phyloP scores from a whole-genome alignment of 2,888 invertebrate genomes.

The Clanis bilineata region DNA sequence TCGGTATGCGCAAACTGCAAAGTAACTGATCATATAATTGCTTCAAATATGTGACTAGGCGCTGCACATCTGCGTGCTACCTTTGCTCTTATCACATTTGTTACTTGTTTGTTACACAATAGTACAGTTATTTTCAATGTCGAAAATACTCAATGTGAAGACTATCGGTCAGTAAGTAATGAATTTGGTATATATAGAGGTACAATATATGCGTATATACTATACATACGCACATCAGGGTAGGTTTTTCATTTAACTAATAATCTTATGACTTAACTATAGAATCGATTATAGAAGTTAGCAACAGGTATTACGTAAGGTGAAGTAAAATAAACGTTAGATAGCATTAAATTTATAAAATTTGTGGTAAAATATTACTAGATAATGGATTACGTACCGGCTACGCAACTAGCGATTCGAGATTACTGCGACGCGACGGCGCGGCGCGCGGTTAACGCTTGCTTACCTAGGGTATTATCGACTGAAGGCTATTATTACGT shows the following conservation, averaged over 20 bases:
- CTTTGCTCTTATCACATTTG: neutral
- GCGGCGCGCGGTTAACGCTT: neutral
- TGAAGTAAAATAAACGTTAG: neutral
- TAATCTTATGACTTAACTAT: neutral
- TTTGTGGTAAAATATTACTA: conserved; percentile 8
- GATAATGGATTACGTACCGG: conserved; percentile 8
- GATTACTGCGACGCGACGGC: neutral
- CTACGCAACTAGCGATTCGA: conserved; percentile 1
- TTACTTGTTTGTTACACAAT: neutral
- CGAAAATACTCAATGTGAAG: neutral
- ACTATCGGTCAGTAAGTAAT: neutral
- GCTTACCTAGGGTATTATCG: conserved; percentile 1
- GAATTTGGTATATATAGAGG: neutral
- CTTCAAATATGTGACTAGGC: neutral
- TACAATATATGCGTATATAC: neutral
- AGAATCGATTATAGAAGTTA: no score
- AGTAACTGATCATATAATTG: neutral
- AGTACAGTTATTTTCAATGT: neutral
- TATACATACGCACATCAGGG: neutral
- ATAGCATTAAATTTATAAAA: neutral
- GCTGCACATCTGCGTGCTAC: neutral
- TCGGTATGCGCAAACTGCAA: neutral
- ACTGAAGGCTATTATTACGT: neutral
- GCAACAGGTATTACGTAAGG: neutral
- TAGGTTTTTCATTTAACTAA: neutral